phyloP scores from a whole-genome alignment of 2,797 vertebrate genomes.

The Lepus townsendii region DNA sequence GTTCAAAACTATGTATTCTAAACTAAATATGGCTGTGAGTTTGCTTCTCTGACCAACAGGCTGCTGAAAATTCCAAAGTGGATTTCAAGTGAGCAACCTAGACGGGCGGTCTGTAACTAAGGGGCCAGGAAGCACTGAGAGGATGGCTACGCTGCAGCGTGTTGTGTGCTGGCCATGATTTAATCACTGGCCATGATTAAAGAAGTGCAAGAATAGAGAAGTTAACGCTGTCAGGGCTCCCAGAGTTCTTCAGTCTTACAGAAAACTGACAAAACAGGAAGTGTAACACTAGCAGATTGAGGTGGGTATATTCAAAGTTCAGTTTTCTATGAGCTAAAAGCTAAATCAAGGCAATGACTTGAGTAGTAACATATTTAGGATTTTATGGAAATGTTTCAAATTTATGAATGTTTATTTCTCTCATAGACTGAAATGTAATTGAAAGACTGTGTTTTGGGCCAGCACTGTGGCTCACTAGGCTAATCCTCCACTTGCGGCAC shows the following conservation, averaged over 20 bases:
- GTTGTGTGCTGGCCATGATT: neutral
- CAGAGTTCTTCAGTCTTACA: slow-evolving; percentile 27
- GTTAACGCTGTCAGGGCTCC: slow-evolving; percentile 47
- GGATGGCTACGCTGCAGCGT: neutral
- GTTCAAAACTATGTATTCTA: slow-evolving; percentile 63
- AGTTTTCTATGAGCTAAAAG: slow-evolving; percentile 69
- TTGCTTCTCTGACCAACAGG: slow-evolving; percentile 48
- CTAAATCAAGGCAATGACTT: slow-evolving; percentile 62
- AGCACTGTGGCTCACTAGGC: too few relatives aligned
- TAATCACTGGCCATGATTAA: slow-evolving; percentile 52
- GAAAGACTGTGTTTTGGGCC: slow-evolving; percentile 17
- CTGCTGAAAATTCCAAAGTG: slow-evolving; percentile 62
- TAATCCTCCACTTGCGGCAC: too few relatives aligned
- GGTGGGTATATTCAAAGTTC: slow-evolving; percentile 71
- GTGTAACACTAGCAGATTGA: slow-evolving; percentile 65
- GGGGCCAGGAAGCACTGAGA: slow-evolving; percentile 14
- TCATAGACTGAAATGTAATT: slow-evolving; percentile 39
- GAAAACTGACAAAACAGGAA: slow-evolving; percentile 65
- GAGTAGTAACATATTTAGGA: slow-evolving; percentile 59
- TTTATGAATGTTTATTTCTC: neutral
- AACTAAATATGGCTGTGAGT: slow-evolving; percentile 59
- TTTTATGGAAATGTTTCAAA: slow-evolving; percentile 65
- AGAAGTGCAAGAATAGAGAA: slow-evolving; percentile 51
- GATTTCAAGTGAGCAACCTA: slow-evolving; percentile 17
- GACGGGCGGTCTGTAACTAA: neutral